These are phyloP conservation scores for Myopa testacea DNA, from an alignment of 2,888 invertebrate species.

Conservation along the genomic window DNA sequence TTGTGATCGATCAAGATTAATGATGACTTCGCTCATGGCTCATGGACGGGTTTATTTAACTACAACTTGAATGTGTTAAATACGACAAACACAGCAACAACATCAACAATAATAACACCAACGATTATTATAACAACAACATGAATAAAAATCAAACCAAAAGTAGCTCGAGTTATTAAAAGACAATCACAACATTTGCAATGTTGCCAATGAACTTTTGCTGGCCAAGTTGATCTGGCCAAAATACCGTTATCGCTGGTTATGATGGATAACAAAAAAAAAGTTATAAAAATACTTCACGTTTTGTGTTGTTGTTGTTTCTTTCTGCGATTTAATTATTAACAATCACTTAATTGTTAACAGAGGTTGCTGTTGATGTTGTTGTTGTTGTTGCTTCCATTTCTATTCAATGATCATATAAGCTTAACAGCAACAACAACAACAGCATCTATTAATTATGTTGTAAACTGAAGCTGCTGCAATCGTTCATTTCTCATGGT, in stretches of 20 bases:
- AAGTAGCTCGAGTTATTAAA: no score
- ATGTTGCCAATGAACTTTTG: constrained; percentile 18
- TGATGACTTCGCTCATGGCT: constrained; percentile 18
- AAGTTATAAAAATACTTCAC: background rate
- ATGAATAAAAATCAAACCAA: no score
- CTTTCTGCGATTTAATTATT: background rate
- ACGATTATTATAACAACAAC: no score
- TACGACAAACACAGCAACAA: no score
- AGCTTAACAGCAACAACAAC: background rate
- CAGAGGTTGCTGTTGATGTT: background rate
- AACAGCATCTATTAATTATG: background rate
- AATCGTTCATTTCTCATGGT: background rate
- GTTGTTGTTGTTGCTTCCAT: no score
- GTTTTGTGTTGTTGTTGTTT: background rate
- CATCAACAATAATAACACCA: no score
- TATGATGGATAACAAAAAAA: no score
- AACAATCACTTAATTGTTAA: background rate
- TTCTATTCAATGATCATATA: background rate
- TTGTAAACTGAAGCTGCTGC: no score
- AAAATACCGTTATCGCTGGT: background rate
- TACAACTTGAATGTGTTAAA: no score
- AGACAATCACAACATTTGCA: background rate
- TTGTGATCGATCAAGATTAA: constrained; percentile 32
- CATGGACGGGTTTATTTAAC: constrained; percentile 15
- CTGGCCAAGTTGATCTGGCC: background rate